phyloP scores from a whole-genome alignment of 2,888 invertebrate species.

The Andrena bucephala region DNA sequence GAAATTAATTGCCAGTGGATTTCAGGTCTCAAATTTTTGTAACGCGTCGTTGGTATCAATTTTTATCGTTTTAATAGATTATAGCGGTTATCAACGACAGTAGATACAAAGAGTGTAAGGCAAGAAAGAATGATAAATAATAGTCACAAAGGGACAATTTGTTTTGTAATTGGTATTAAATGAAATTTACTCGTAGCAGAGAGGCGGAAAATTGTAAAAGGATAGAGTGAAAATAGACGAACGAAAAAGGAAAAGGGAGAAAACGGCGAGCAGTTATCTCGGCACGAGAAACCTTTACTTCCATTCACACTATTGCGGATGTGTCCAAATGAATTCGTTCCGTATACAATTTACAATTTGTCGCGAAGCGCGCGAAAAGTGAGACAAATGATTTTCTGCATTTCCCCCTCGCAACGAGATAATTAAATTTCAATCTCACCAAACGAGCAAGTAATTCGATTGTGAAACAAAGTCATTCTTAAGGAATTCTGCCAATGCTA shows the following conservation, averaged over 20 bases:
- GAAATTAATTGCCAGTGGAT: too few species aligned
- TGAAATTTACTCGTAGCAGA: slow-evolving; percentile 31
- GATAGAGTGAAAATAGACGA: slow-evolving; percentile 41
- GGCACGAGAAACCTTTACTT: slow-evolving; percentile 51
- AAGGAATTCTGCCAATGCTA: background rate
- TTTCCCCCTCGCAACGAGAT: background rate
- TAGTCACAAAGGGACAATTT: slow-evolving; percentile 15
- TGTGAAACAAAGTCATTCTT: background rate
- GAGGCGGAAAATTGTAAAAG: slow-evolving; percentile 37
- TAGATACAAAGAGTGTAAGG: background rate
- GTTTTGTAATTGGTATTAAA: slow-evolving; percentile 39
- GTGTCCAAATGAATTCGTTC: slow-evolving; percentile 62
- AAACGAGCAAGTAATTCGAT: slow-evolving; percentile 11
- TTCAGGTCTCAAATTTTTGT: too few species aligned
- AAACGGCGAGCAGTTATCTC: slow-evolving; percentile 41
- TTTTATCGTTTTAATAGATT: background rate
- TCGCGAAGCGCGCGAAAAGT: slow-evolving; percentile 44
- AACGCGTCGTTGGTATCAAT: background rate
- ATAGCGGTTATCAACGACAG: background rate
- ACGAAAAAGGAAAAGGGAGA: slow-evolving; percentile 23
- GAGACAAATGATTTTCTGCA: slow-evolving; percentile 43
- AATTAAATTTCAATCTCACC: slow-evolving; percentile 37
- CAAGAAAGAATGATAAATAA: background rate
- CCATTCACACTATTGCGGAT: slow-evolving; percentile 47
- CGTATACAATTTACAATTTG: slow-evolving; percentile 59